phyloP scores from a whole-genome alignment of 2,888 invertebrate genomes.

The Glaucopsyche alexis region DNA sequence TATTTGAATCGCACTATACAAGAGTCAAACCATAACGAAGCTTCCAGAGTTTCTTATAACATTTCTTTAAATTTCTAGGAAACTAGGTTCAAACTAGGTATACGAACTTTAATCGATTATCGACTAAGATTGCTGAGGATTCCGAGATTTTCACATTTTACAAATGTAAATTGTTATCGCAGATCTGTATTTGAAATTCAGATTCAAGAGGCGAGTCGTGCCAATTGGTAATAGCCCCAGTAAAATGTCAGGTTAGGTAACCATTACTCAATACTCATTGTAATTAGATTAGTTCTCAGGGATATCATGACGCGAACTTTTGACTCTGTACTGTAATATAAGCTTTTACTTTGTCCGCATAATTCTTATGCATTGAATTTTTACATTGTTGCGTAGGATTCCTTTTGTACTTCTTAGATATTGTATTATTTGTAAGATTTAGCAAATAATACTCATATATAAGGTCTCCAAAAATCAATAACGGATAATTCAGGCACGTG shows the following conservation, averaged over 20 bases:
- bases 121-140: neutral
- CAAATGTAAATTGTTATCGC: constrained; percentile 16
- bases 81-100: too few relatives aligned
- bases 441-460: neutral
- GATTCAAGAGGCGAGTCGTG: constrained; percentile 29
- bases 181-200: constrained; percentile 23
- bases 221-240: constrained; percentile 33
- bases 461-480: too few relatives aligned
- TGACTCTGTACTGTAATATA: constrained; percentile 31
- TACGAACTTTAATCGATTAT: neutral
- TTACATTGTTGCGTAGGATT: neutral
- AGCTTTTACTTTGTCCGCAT: constrained; percentile 29
- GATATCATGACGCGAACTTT: constrained; percentile 48
- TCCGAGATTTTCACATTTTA: neutral
- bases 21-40: too few relatives aligned
- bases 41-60: too few relatives aligned
- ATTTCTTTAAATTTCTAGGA: too few relatives aligned
- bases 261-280: constrained; percentile 38
- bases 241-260: constrained; percentile 44
- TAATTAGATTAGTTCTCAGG: constrained; percentile 59
- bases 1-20: too few relatives aligned
- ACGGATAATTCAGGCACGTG: too few relatives aligned
- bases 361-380: constrained; percentile 23
- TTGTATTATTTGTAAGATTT: neutral
- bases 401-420: neutral